These are phyloP conservation scores for Hycleus cichorii DNA, from an alignment of 1,140 invertebrate genomes.

Conservation along the genomic window DNA sequence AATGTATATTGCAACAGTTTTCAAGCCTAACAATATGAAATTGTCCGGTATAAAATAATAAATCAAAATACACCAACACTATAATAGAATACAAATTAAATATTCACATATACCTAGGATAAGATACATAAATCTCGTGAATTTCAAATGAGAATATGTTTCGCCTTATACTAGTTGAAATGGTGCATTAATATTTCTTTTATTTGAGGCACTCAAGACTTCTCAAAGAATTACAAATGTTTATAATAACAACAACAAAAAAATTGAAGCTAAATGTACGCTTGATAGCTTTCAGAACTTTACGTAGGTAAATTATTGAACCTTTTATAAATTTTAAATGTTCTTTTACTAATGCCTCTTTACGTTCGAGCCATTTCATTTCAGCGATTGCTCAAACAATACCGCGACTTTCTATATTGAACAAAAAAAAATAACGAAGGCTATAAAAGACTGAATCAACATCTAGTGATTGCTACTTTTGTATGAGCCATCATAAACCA, in stretches of 20 bases:
- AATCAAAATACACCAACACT: neutral
- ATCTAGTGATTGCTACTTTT: conserved; percentile 7
- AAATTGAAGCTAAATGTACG: neutral
- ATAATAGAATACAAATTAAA: no score
- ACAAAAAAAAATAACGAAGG: no score
- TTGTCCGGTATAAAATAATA: neutral
- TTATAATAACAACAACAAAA: neutral
- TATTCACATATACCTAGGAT: no score
- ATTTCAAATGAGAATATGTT: neutral
- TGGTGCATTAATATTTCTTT: neutral
- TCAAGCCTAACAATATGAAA: neutral
- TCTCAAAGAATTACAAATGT: neutral
- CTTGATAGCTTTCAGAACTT: conserved; percentile 3
- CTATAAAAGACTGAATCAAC: neutral
- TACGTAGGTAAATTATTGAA: conserved; percentile 16
- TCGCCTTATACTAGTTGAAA: neutral
- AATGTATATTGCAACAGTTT: neutral
- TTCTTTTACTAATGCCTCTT: conserved; percentile 14
- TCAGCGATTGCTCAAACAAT: conserved; percentile 18
- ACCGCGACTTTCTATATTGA: neutral
- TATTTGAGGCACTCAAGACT: neutral
- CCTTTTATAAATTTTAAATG: conserved; percentile 15
- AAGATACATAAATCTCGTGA: no score
- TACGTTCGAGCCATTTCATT: conserved; percentile 18
- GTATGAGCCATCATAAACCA: conserved; percentile 11